Conservation (phyloP, 2,797 vertebrate genomes). For the Microctenopoma stevenorrisi region DNA sequence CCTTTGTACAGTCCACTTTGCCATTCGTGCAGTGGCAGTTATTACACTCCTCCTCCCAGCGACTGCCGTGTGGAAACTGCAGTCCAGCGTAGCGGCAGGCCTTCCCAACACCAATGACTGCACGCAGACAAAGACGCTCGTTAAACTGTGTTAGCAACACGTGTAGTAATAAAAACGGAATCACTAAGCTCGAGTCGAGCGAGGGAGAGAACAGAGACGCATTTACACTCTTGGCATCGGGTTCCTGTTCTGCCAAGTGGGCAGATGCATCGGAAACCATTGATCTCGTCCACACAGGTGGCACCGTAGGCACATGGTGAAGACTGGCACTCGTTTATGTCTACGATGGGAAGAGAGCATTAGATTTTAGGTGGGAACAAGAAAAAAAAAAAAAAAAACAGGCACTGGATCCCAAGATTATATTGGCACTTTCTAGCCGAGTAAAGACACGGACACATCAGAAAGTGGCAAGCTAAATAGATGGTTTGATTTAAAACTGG, state of each 20-base stretch:
- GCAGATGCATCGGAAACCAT: slow-evolving; percentile 93
- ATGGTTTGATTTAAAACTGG: not conserved
- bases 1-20: slow-evolving; percentile 92
- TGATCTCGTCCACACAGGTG: slow-evolving; percentile 97
- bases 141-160: not conserved
- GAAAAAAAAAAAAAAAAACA: not conserved
- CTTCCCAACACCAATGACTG: slow-evolving; percentile 91
- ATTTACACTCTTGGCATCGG: slow-evolving; percentile 94
- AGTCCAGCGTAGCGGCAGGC: slow-evolving; percentile 90
- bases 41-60: slow-evolving; percentile 96
- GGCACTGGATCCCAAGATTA: not conserved
- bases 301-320: slow-evolving; percentile 95
- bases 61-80: slow-evolving; percentile 91
- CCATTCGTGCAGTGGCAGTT: slow-evolving; percentile 92
- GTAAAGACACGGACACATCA: not conserved
- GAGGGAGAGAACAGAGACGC: not conserved
- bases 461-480: not conserved
- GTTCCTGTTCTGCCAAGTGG: slow-evolving; percentile 89
- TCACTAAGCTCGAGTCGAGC: not conserved
- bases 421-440: not conserved
- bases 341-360: slow-evolving; percentile 67
- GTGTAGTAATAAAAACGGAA: not conserved
- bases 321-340: slow-evolving; percentile 98
- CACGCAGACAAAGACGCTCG: slow-evolving; percentile 5
- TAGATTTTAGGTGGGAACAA: not conserved